phyloP scores from a whole-genome alignment of 2,113 vertebrate species.

The Stomatorhinus ivindoensis region DNA sequence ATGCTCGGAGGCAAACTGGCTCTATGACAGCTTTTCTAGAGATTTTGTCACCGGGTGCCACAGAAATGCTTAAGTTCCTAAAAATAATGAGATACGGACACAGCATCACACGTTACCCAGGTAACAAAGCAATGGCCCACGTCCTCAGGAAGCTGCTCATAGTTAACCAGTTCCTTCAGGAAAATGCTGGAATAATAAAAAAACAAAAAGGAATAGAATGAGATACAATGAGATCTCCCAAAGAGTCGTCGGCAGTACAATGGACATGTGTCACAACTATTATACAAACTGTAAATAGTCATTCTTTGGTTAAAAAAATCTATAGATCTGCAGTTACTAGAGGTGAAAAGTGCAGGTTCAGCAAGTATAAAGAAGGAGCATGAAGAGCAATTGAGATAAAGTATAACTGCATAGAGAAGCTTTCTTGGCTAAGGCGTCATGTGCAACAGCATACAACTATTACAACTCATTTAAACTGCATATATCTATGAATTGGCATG shows the following conservation, averaged over 20 bases:
- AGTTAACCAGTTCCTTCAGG: conserved; percentile 95
- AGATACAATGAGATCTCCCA: not conserved
- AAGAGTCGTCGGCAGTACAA: not conserved
- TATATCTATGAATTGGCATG: not conserved
- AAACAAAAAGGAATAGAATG: not conserved
- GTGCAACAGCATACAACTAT: not conserved
- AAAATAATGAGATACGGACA: not conserved
- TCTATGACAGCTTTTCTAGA: not conserved
- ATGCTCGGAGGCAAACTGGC: not conserved
- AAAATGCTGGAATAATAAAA: conserved; percentile 74
- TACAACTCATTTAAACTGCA: not conserved
- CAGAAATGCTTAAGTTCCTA: not conserved
- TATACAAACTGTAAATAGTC: not conserved
- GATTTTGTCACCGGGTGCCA: not conserved
- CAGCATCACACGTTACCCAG: conserved; percentile 70
- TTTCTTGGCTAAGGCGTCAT: not conserved
- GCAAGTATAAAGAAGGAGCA: not conserved
- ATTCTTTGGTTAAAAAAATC: not conserved
- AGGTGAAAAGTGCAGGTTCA: not conserved
- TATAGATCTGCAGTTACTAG: not conserved
- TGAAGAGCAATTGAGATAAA: not conserved
- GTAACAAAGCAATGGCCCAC: conserved; percentile 98
- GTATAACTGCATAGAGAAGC: not conserved
- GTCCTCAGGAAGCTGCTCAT: conserved; percentile 94
- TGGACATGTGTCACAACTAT: not conserved